Percentiles rank a stretch among this genome's conserved stretches.
Evolutionary conservation across 2,888 invertebrate genomes (phyloP).

Genomic region (Rotaria macrura): DNA sequence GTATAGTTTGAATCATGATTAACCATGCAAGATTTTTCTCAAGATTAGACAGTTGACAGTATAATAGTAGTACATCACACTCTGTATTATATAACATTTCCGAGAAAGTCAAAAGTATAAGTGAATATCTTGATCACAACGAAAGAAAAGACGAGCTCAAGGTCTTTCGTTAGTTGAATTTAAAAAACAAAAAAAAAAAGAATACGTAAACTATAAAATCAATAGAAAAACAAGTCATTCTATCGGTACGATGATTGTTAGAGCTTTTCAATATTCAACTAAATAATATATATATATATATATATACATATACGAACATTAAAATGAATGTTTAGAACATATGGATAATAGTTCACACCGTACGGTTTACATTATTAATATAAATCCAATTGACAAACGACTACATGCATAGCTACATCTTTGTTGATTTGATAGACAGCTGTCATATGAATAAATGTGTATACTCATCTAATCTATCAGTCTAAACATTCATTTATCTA

Average conservation of each 20-base stretch:
- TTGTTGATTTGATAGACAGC: background rate
- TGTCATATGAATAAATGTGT: background rate
- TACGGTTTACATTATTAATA: background rate
- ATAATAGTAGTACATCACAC: no score
- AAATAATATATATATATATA: background rate
- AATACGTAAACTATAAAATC: no score
- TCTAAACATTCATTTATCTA: background rate
- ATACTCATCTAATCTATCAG: background rate
- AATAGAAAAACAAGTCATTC: no score
- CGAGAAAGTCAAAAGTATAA: no score
- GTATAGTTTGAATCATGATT: no score
- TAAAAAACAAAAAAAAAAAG: no score
- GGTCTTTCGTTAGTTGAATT: no score
- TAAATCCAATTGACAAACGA: background rate
- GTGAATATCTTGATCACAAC: background rate
- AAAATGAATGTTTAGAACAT: background rate
- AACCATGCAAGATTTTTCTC: no score
- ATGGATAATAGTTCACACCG: background rate
- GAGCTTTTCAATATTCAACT: no score
- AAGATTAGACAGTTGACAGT: no score
- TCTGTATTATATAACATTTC: no score
- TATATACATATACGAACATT: background rate
- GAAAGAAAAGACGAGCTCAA: background rate
- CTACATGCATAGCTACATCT: background rate
- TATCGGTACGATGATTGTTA: no score